Conservation (phyloP, 2,113 vertebrate genomes). For the Oreotragus oreotragus region DNA sequence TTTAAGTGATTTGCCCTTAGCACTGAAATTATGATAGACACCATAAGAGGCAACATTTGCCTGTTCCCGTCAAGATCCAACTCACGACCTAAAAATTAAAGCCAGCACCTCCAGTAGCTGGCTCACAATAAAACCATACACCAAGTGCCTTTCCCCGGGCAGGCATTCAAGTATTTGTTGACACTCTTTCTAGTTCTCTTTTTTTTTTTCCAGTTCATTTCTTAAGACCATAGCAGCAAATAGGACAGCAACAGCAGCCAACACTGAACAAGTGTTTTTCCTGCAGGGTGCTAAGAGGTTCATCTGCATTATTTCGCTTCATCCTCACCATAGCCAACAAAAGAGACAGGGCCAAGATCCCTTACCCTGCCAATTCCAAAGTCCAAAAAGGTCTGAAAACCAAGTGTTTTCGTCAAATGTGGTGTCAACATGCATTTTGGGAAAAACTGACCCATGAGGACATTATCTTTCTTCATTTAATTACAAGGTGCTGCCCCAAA, state of each 20-base stretch:
- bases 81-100: slow-evolving; percentile 2
- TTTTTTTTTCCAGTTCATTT: not conserved
- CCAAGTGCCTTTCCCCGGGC: not conserved
- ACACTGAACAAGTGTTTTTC: not conserved
- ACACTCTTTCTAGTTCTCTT: not conserved
- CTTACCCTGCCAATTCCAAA: not conserved
- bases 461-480: not conserved
- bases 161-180: not conserved
- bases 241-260: not conserved
- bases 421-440: not conserved
- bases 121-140: not conserved
- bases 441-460: not conserved
- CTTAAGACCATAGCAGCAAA: not conserved
- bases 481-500: not conserved
- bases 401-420: not conserved
- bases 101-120: not conserved
- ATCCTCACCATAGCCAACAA: not conserved
- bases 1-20: not conserved
- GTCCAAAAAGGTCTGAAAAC: not conserved
- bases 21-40: not conserved
- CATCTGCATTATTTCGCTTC: not conserved
- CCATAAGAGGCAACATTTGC: not conserved
- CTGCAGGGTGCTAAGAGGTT: not conserved
- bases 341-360: not conserved
- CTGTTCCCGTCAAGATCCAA: not conserved